phyloP scores from a whole-genome alignment of 1,140 invertebrate genomes.

The Mycetomoellerius zeteki region DNA sequence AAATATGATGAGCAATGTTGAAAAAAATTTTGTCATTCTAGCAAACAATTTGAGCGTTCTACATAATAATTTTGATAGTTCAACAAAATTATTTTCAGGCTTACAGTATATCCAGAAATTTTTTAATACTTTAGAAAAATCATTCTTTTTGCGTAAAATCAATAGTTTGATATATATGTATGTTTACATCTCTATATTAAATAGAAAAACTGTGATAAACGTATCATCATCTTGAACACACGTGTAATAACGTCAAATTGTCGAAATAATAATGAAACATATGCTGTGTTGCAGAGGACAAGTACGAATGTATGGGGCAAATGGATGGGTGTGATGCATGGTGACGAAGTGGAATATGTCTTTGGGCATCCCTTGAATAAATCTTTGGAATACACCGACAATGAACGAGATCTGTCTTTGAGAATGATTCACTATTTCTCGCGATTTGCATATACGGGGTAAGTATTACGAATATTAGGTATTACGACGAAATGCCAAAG shows the following conservation, averaged over 20 bases:
- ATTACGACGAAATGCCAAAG: background rate
- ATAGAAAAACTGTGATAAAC: background rate
- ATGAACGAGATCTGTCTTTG: slow-evolving; percentile 94
- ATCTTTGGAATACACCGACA: slow-evolving; percentile 93
- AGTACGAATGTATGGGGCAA: slow-evolving; percentile 96
- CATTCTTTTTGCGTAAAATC: too few species aligned
- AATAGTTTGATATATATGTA: too few species aligned
- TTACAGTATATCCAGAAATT: too few species aligned
- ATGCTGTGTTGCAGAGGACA: slow-evolving; percentile 91
- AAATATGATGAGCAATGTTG: too few species aligned
- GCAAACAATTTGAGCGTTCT: too few species aligned
- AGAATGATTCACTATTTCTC: slow-evolving; percentile 95
- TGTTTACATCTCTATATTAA: background rate
- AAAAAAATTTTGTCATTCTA: too few species aligned
- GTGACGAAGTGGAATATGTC: slow-evolving; percentile 98
- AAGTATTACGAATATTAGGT: slow-evolving; percentile 82
- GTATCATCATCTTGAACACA: background rate
- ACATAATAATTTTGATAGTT: too few species aligned
- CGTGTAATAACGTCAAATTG: background rate
- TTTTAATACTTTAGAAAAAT: too few species aligned
- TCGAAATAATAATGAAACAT: slow-evolving; percentile 10
- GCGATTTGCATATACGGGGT: slow-evolving; percentile 95
- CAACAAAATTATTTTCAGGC: too few species aligned
- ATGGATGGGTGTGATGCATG: slow-evolving; percentile 99
- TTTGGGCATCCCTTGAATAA: slow-evolving; percentile 97